Conservation (phyloP, 2,797 vertebrate species). For the Neopelma chrysocephalum region DNA sequence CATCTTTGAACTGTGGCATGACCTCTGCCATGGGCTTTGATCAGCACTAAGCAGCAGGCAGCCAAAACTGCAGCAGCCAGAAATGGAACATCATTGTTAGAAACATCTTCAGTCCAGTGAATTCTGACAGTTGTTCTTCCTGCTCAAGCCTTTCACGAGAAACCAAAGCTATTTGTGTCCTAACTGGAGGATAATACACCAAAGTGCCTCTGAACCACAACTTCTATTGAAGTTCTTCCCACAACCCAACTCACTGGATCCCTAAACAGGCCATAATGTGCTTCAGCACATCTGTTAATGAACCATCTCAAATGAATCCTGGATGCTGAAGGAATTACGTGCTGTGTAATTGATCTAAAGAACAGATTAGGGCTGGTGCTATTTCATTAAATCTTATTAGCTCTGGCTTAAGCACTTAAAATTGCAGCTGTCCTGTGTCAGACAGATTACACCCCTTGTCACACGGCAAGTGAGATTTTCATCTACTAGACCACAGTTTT, state of each 20-base stretch:
- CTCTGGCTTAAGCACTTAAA: constrained; percentile 28
- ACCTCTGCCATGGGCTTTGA: not conserved
- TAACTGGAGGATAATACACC: not conserved
- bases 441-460: constrained; percentile 22
- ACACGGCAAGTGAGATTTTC: not conserved
- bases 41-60: not conserved
- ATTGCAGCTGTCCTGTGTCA: constrained; percentile 19
- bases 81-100: not conserved
- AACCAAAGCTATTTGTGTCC: not conserved
- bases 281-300: constrained; percentile 23
- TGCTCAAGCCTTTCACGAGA: not conserved
- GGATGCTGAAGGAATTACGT: constrained; percentile 32
- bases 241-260: not conserved
- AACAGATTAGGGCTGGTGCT: constrained; percentile 43
- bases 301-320: constrained; percentile 33
- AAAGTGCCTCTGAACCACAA: not conserved
- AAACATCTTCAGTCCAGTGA: not conserved
- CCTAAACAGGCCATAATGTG: not conserved
- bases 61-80: not conserved
- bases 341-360: constrained; percentile 51
- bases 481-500: not conserved
- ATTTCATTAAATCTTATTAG: constrained; percentile 58
- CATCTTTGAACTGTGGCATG: not conserved
- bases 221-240: not conserved
- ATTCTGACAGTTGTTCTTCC: not conserved